A percentile compares a stretch with the other conserved stretches of the same genome.
phyloP scores from a whole-genome alignment of 1,140 invertebrate genomes.

The Hylaeus volcanicus region DNA sequence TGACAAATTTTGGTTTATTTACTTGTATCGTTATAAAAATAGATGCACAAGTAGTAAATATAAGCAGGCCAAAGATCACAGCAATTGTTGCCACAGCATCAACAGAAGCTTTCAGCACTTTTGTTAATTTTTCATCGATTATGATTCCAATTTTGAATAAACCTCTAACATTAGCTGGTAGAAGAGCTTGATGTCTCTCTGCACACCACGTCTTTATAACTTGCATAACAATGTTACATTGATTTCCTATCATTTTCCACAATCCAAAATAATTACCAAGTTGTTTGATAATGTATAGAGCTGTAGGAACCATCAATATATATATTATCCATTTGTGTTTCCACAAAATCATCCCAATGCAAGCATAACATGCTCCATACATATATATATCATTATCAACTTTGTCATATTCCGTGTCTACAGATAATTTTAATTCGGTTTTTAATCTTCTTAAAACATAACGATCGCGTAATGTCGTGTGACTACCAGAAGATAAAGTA shows the following conservation, averaged over 20 bases:
- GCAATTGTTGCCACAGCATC: conserved; percentile 83
- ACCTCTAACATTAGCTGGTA: conserved; percentile 84
- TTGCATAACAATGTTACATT: conserved; percentile 63
- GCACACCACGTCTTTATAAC: conserved; percentile 75
- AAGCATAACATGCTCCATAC: conserved; percentile 85
- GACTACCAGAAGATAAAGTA: conserved; percentile 43
- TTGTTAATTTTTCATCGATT: conserved; percentile 78
- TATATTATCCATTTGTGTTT: conserved; percentile 86
- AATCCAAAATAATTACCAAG: conserved; percentile 80
- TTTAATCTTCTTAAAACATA: conserved; percentile 74
- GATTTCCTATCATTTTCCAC: conserved; percentile 75
- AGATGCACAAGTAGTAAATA: conserved; percentile 79
- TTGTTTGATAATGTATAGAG: conserved; percentile 84
- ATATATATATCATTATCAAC: conserved; percentile 84
- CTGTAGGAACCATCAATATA: conserved; percentile 84
- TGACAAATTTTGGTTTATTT: conserved; percentile 18
- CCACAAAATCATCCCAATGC: conserved; percentile 86
- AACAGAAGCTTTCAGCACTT: conserved; percentile 81
- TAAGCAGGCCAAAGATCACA: conserved; percentile 82
- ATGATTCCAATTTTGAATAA: conserved; percentile 81
- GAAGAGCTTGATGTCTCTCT: conserved; percentile 80
- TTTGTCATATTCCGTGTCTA: conserved; percentile 72
- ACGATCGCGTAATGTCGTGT: conserved; percentile 62
- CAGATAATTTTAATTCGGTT: conserved; percentile 80
- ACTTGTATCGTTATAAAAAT: conserved; percentile 85